Conservation (phyloP, 2,888 invertebrate genomes). For the Idaea dimidiata region DNA sequence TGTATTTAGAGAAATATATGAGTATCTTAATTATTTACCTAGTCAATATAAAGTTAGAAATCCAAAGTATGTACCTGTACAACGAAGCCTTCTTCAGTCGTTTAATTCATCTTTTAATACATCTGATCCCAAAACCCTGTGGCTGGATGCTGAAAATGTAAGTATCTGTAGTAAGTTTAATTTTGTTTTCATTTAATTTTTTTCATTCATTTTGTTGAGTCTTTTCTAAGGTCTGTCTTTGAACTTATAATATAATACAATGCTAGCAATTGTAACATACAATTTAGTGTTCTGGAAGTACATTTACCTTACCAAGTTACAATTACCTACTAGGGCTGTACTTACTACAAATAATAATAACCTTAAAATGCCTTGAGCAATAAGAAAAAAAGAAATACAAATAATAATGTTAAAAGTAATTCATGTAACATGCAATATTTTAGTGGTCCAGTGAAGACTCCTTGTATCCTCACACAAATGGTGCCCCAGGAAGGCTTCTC, state of each 20-base stretch:
- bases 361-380: no score
- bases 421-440: slow-evolving; percentile 24
- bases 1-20: slow-evolving; percentile 61
- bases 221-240: no score
- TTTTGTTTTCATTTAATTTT: no score
- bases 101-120: slow-evolving; percentile 59
- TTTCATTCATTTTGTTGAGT: no score
- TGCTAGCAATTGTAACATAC: no score
- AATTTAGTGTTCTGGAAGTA: no score
- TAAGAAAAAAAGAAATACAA: not conserved
- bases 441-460: slow-evolving; percentile 70
- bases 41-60: slow-evolving; percentile 60
- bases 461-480: slow-evolving; percentile 73
- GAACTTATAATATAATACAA: no score
- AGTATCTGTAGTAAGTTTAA: slow-evolving; percentile 34
- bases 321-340: no score
- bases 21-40: slow-evolving; percentile 64
- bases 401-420: not conserved
- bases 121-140: slow-evolving; percentile 41
- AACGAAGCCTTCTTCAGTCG: slow-evolving; percentile 51
- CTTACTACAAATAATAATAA: no score
- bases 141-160: slow-evolving; percentile 58
- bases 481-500: slow-evolving; percentile 82
- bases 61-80: slow-evolving; percentile 49
- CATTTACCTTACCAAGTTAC: no score